A percentile compares a stretch with the other conserved stretches of the same genome.
Conservation (phyloP, 2,113 vertebrate genomes). For the Oreotrochilus melanogaster region DNA sequence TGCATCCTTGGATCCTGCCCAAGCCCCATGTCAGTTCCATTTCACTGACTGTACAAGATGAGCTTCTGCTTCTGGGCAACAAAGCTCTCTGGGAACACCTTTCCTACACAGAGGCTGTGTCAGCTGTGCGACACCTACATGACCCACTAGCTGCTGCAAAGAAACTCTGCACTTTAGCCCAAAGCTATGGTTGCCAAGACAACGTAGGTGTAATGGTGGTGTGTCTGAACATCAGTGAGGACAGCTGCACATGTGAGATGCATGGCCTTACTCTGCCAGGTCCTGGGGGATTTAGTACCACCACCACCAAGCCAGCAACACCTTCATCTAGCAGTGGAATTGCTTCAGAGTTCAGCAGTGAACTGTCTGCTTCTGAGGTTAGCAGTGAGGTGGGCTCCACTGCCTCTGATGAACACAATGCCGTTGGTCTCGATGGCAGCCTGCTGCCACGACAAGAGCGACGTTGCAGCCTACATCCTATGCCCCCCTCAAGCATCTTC, state of each 20-base stretch:
- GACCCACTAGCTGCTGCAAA: constrained; percentile 91
- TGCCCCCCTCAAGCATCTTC: constrained; percentile 81
- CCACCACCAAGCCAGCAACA: constrained; percentile 77
- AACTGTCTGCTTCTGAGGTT: constrained; percentile 93
- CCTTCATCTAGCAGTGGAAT: constrained; percentile 90
- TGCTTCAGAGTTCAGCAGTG: constrained; percentile 92
- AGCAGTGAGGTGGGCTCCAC: constrained; percentile 97
- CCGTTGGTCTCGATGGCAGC: constrained; percentile 75
- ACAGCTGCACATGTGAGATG: constrained; percentile 91
- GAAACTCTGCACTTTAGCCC: constrained; percentile 93
- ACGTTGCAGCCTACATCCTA: constrained; percentile 91
- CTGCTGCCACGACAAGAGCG: constrained; percentile 83
- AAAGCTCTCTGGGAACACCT: constrained; percentile 91
- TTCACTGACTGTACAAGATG: constrained; percentile 89
- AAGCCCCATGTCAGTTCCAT: constrained; percentile 89
- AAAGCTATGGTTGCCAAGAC: constrained; percentile 95
- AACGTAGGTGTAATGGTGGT: constrained; percentile 92
- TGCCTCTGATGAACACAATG: constrained; percentile 90
- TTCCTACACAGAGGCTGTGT: constrained; percentile 88
- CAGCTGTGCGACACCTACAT: constrained; percentile 84
- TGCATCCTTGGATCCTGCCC: constrained; percentile 93
- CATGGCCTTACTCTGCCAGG: constrained; percentile 75
- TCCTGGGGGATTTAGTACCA: constrained; percentile 71
- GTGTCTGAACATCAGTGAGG: constrained; percentile 86
- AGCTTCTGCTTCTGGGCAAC: constrained; percentile 93